These are phyloP conservation scores for Uloborus diversus DNA, from an alignment of 1,140 invertebrate genomes.

Conservation along the genomic window DNA sequence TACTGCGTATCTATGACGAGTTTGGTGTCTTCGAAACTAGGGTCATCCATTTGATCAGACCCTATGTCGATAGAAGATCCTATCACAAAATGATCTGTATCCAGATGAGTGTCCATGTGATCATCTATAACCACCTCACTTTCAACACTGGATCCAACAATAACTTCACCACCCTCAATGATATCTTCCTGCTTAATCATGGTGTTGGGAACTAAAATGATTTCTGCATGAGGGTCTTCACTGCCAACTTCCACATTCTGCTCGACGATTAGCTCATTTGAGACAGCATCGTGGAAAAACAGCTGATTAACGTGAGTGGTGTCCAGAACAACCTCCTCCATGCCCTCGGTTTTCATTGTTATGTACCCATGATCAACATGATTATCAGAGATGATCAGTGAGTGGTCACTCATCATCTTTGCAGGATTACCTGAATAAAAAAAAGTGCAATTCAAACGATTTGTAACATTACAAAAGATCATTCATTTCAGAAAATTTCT, in stretches of 20 bases:
- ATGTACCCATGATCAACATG: slow-evolving; percentile 49
- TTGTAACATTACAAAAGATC: too few species aligned
- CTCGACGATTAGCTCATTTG: slow-evolving; percentile 56
- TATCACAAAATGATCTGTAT: slow-evolving; percentile 31
- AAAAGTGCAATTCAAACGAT: neutral
- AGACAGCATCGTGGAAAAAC: slow-evolving; percentile 52
- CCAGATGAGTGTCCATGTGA: slow-evolving; percentile 40
- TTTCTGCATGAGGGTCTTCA: slow-evolving; percentile 54
- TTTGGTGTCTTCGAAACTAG: slow-evolving; percentile 35
- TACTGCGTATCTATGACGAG: slow-evolving; percentile 44
- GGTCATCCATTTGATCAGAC: slow-evolving; percentile 43
- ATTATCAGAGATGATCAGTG: slow-evolving; percentile 30
- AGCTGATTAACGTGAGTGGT: slow-evolving; percentile 37
- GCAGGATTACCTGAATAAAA: slow-evolving; percentile 6
- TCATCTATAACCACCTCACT: slow-evolving; percentile 59
- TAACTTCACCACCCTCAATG: slow-evolving; percentile 57
- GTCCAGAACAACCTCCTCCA: slow-evolving; percentile 55
- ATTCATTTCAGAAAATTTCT: too few species aligned
- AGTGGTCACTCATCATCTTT: slow-evolving; percentile 53
- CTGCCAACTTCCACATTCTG: slow-evolving; percentile 56
- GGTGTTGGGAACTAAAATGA: slow-evolving; percentile 57
- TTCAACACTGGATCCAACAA: slow-evolving; percentile 54
- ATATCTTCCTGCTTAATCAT: slow-evolving; percentile 58
- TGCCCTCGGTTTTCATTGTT: slow-evolving; percentile 52
- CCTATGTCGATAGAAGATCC: slow-evolving; percentile 34